Evolutionary conservation across 1,140 invertebrate species (phyloP).

Genomic region (Oryzaephilus surinamensis): DNA sequence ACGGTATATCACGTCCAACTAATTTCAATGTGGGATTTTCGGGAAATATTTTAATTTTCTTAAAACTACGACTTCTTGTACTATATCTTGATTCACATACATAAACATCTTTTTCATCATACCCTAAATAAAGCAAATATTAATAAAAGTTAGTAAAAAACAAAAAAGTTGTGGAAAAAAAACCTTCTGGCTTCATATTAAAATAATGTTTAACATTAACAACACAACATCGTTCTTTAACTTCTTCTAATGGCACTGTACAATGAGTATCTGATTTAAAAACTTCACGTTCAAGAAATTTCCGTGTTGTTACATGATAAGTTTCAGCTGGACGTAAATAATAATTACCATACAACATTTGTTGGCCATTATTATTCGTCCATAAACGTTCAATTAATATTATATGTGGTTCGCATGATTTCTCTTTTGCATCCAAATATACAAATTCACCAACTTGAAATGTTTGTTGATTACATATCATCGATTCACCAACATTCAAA

Average conservation of each 20-base stretch:
- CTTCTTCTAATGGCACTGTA: constrained; percentile 73
- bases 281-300: constrained; percentile 92
- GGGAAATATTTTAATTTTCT: constrained; percentile 85
- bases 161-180: constrained; percentile 1
- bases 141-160: constrained; percentile 7
- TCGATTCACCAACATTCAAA: constrained; percentile 37
- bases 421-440: constrained; percentile 71
- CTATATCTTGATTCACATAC: constrained; percentile 95
- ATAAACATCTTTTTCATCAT: constrained; percentile 89
- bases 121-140: constrained; percentile 39
- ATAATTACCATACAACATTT: constrained; percentile 83
- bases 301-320: constrained; percentile 87
- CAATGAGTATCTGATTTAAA: constrained; percentile 88
- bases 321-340: constrained; percentile 77
- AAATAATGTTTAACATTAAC: constrained; percentile 95
- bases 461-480: constrained; percentile 60
- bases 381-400: constrained; percentile 79
- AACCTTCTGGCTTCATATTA: constrained; percentile 70
- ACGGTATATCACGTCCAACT: constrained; percentile 55
- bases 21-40: constrained; percentile 55
- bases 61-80: constrained; percentile 73
- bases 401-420: constrained; percentile 70
- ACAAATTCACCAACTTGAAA: constrained; percentile 84
- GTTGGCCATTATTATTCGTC: constrained; percentile 73
- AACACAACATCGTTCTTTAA: constrained; percentile 87